Evolutionary conservation across 2,797 vertebrate species (phyloP), one percentile per base, ranked within the genome.

Genomic region (Ctenochaetus hawaiiensis): DNA sequence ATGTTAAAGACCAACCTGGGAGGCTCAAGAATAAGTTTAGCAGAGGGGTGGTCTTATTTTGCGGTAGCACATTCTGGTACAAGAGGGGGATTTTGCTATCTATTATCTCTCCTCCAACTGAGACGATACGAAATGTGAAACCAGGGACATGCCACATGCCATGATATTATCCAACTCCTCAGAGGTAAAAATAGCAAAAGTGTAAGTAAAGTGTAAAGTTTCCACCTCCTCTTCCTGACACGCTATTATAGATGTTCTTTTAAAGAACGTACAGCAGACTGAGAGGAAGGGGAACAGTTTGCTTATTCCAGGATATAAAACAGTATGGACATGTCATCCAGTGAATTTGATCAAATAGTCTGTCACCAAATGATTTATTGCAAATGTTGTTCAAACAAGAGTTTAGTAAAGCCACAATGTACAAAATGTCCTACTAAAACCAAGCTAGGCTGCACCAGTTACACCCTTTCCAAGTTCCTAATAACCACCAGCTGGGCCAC

Each of bases 11-110:
- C 56, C 61, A 74, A 67, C 51, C 41, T 65, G 23, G 52, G 57
- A 74, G 47, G 58, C 69, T 77, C 54, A 1, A 12, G 76, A 72
- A 43, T 56, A 41, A 22, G 30, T 51, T 63, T 63, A 48, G 23
- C 45, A 47, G 34, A 43, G 20, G 18, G 47, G 57, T 23, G 48
- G 74, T 65, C 71, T 47, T 18, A 47, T 39, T 83, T 78, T 80
- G 56, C 65, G 67, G 81, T 74, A 52, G 76, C 58, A 75, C 86
- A 75, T 84, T 81, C 75, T 68, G 87, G 22, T 63, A 47, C 56
- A 62, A 66, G 73, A 71, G 51, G n/a, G 65, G 64, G 60, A 66
- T 67, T 83, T 72, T 20, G 67, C 26, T 61, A 59, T 82, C 61
- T 77, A 8, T 75, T 71, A 82, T 84, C 47, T 71, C 44, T 71